phyloP scores from a whole-genome alignment of 2,888 invertebrate species.

The Noctua janthina region DNA sequence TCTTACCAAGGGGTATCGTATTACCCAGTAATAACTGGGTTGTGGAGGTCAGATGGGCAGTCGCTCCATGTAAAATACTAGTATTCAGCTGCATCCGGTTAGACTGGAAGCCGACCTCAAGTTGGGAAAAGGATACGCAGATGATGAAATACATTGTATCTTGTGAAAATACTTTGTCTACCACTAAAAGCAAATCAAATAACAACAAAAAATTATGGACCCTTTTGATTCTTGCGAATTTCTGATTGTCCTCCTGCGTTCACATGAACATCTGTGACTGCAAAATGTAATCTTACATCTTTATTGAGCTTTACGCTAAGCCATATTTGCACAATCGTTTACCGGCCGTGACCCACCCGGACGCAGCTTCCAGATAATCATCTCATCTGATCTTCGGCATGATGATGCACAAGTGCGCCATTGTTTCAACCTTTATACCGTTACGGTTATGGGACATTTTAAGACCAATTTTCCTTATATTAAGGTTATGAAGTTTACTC shows the following conservation, averaged over 20 bases:
- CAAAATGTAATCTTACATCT: slow-evolving; percentile 70
- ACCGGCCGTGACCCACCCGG: slow-evolving; percentile 77
- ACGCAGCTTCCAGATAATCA: slow-evolving; percentile 73
- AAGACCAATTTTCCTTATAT: slow-evolving; percentile 61
- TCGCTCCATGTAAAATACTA: no score
- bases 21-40: no score
- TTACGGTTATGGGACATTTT: slow-evolving; percentile 65
- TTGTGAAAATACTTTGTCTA: background rate
- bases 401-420: slow-evolving; percentile 75
- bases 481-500: slow-evolving; percentile 58
- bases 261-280: slow-evolving; percentile 67
- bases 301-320: slow-evolving; percentile 67
- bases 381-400: slow-evolving; percentile 75
- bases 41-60: no score
- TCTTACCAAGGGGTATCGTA: no score
- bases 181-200: background rate
- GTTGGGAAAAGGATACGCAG: no score
- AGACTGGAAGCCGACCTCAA: no score
- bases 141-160: slow-evolving; percentile 10
- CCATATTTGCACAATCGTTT: slow-evolving; percentile 75
- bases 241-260: slow-evolving; percentile 37
- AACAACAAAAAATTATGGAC: slow-evolving; percentile 24
- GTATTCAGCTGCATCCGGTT: no score
- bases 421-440: slow-evolving; percentile 66
- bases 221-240: slow-evolving; percentile 37